These are phyloP conservation scores for Bothrops jararaca DNA, from an alignment of 2,113 vertebrate genomes.

Conservation along the genomic window DNA sequence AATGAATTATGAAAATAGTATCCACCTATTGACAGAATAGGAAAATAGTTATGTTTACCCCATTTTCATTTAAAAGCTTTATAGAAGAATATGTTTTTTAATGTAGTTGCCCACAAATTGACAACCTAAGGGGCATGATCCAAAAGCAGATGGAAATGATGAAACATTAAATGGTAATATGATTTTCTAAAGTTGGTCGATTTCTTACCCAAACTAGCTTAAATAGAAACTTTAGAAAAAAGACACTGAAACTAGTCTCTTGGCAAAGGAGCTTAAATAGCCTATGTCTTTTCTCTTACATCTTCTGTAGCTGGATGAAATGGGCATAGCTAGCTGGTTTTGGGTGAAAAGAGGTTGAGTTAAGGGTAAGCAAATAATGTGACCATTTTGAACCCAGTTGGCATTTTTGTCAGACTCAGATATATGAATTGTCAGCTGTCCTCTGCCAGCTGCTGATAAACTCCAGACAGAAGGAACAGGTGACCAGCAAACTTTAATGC, in stretches of 20 bases:
- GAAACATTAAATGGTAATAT: not conserved
- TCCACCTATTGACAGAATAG: not conserved
- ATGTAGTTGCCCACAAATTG: not conserved
- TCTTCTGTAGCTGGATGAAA: not conserved
- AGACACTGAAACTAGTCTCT: not conserved
- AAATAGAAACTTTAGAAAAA: not conserved
- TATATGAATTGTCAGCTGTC: too few species aligned
- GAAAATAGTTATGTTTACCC: not conserved
- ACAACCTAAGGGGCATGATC: not conserved
- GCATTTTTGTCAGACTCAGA: constrained; percentile 25
- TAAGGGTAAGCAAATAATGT: not conserved
- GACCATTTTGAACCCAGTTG: not conserved
- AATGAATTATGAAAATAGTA: not conserved
- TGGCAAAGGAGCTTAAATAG: not conserved
- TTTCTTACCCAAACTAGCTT: not conserved
- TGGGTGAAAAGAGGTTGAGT: not conserved
- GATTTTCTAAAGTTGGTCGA: not conserved
- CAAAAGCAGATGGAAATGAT: not conserved
- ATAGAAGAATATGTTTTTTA: not conserved
- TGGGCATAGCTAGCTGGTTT: not conserved
- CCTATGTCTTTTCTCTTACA: not conserved
- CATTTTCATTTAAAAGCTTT: not conserved
- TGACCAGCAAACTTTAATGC: too few species aligned
- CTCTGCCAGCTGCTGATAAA: too few species aligned
- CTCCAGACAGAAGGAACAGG: too few species aligned